Base-by-base conservation (phyloP, 92 coral and sea anemone species). In the Epizoanthus fatuus region DNA sequence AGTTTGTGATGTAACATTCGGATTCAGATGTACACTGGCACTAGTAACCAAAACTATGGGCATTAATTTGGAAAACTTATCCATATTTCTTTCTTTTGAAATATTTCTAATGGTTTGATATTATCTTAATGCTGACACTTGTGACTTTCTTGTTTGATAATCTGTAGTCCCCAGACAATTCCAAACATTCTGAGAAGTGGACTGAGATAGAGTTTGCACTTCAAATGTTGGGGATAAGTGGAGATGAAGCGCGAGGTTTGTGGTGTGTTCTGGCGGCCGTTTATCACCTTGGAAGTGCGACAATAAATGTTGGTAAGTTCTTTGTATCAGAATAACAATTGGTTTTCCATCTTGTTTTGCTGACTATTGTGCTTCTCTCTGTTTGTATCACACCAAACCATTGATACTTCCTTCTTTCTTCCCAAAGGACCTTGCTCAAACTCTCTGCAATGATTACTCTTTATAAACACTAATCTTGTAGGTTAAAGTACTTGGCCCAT, bases 221-320 rank as follows among this genome's bases (percentile, higher is more conserved):
- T 17, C 96, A 97, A 76, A 87, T 95, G 93, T 85, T 97, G 86
- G 98, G 96, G 52, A 87, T 91, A 63, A 86, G 88, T 69, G 83
- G 81, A 5, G 96, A 92, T 49, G 99, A 97, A 67, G 91, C 94
- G 59, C 96, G 94, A 70, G 94, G 95, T 42, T 81, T 97, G 69
- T 97, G 99, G 99, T 82, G 92, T 38, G 79, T 93, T 69, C 74
- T 97, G 74, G 99, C 99, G 3, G 98, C 97, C 4, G 90, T 97
- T 29, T 97, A 92, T 86, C 98, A 97, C 10, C 97, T 97, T 17
- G 99, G 99, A 39, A 89, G 95, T 74, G 95, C 98, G 63, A 94
- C 98, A 17, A 89, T 95, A 42, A 87, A 92, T 22, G 93, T 97
- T 47, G 99, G 99, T 97, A 91, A 64, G 98, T 74, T 42, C 25